A percentile compares a stretch with the other conserved stretches of the same genome.
phyloP scores from a whole-genome alignment of 2,113 vertebrate genomes.

The Gambusia affinis region DNA sequence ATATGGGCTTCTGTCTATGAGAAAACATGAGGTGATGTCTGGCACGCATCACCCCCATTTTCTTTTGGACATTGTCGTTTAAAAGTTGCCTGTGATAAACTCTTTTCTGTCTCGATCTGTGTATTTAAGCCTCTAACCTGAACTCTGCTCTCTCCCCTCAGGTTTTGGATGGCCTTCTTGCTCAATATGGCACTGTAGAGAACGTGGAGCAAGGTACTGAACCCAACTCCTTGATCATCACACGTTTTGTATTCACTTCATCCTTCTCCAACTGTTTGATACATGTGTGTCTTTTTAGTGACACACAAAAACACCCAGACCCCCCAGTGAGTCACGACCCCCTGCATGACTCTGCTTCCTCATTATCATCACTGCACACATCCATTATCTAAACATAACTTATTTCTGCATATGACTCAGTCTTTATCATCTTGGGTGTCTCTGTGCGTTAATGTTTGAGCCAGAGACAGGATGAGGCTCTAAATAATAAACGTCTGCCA shows the following conservation, averaged over 20 bases:
- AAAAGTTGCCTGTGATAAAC: not conserved
- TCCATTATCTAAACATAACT: constrained; percentile 67
- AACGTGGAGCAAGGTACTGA: constrained; percentile 93
- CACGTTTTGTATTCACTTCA: constrained; percentile 22
- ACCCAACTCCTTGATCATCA: constrained; percentile 6
- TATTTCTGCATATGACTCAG: constrained; percentile 57
- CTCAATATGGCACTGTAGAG: constrained; percentile 91
- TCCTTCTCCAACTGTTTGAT: constrained; percentile 27
- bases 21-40: too few species aligned
- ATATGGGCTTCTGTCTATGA: too few species aligned
- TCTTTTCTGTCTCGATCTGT: not conserved
- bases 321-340: constrained; percentile 62
- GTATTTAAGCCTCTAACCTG: constrained; percentile 14
- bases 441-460: constrained; percentile 36
- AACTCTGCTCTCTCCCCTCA: constrained; percentile 61
- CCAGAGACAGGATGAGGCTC: constrained; percentile 30
- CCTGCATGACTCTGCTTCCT: constrained; percentile 52
- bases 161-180: constrained; percentile 92
- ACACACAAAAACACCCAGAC: constrained; percentile 32
- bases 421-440: constrained; percentile 48
- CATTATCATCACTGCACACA: constrained; percentile 58
- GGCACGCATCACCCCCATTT: not conserved
- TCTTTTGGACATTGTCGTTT: not conserved
- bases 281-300: constrained; percentile 47
- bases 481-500: constrained; percentile 59